Evolutionary conservation across 2,113 vertebrate species (phyloP), one percentile per base, ranked within the genome.

Genomic region (Pomatorhinus ruficollis): DNA sequence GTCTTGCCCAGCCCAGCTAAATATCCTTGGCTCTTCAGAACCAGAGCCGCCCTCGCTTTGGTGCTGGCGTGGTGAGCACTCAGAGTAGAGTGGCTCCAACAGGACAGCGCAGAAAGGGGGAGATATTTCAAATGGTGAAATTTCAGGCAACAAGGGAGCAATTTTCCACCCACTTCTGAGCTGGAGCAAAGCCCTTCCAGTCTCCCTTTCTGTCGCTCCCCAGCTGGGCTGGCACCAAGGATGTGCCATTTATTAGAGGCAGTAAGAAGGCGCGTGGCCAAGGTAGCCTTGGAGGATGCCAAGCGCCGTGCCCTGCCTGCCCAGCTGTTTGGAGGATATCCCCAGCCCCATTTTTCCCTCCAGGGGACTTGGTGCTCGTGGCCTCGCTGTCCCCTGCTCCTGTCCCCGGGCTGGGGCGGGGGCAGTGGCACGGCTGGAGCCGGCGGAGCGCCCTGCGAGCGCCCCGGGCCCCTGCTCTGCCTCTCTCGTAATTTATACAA

Each of bases 401-500:
- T 8, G 10, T 28, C 60, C 61, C 24, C 0, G 1, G 50, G 65
- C 53, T 45, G 70, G 47, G 77, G 63, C 42, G 35, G 77, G 85
- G 52, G 25, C 60, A 21, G 19, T 2, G 7, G 20, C 56, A 9
- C 0, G 17, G 82, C 79, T 64, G 77, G 28, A 65, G 81, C 69
- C 19, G 40, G 63, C 49, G 3, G 45, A 52, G 33, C 0, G 7
- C 77, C 65, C 74, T 40, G 74, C 2, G 17, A 18, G 60, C 2
- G 1, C 92, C 82, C 70, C 4, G 3, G 56, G 77, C 65, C 66
- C 57, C 68, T 0, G 31, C 57, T 39, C 82, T 94, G 95, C 72
- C 91, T 79, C 56, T 66, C 92, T 76, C 0, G 74, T 97, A 95
- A 97, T 97, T 96, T 97, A 97, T 94, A 97, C 97, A 97, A 95